Conservation (phyloP, 2,888 invertebrate genomes). For the Homarus gammarus region DNA sequence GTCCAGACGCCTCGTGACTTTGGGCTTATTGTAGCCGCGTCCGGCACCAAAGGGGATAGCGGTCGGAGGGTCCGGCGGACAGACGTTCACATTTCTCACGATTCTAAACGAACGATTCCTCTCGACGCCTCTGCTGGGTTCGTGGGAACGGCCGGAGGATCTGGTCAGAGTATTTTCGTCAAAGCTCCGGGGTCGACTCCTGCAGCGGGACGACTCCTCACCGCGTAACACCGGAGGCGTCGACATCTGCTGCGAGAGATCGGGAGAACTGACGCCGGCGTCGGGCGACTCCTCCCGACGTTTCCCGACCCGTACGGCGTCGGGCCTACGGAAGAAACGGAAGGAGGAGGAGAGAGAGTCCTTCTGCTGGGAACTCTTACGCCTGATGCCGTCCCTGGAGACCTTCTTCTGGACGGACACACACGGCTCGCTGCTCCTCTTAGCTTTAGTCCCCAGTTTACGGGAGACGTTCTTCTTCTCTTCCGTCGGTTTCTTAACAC, state of each 20-base stretch:
- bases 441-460: background rate
- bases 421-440: background rate
- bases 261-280: background rate
- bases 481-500: too few species aligned
- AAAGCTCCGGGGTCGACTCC: background rate
- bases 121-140: background rate
- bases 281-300: background rate
- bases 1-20: background rate
- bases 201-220: too few species aligned
- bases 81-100: background rate
- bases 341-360: conserved; percentile 1
- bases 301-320: background rate
- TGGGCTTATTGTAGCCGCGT: background rate
- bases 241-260: background rate
- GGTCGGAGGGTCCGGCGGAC: background rate
- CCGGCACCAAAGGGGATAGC: background rate
- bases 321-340: conserved; percentile 7
- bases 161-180: background rate
- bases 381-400: background rate
- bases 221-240: too few species aligned
- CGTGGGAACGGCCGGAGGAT: background rate
- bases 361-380: background rate
- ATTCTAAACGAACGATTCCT: conserved; percentile 24
- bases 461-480: background rate
- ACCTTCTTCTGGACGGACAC: background rate